phyloP scores from a whole-genome alignment of 53 echinoderm and acorn worm genomes.

The Patiria pectinifera region DNA sequence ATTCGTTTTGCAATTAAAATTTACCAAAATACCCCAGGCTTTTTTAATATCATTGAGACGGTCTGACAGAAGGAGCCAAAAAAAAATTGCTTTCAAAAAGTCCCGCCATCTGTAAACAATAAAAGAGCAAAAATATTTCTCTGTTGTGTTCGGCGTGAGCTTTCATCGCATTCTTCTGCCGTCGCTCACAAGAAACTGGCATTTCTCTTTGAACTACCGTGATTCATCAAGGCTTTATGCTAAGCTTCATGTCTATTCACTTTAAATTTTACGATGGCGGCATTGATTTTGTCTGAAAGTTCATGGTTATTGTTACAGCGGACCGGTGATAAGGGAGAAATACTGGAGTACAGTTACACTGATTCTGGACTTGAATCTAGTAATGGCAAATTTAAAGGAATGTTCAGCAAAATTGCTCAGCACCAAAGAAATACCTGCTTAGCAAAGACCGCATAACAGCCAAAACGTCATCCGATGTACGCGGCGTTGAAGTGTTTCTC shows the following conservation, averaged over 20 bases:
- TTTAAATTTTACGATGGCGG: neutral
- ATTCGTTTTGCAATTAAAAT: slow-evolving; percentile 57
- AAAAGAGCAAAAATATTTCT: neutral
- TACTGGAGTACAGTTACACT: too few relatives aligned
- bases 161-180: neutral
- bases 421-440: too few relatives aligned
- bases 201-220: neutral
- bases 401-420: too few relatives aligned
- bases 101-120: slow-evolving; percentile 39
- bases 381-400: too few relatives aligned
- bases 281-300: neutral
- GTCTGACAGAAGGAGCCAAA: neutral
- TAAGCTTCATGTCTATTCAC: neutral
- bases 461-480: too few relatives aligned
- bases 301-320: neutral
- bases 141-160: neutral
- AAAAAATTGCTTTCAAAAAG: slow-evolving; percentile 11
- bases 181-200: neutral
- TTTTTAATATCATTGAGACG: slow-evolving; percentile 45
- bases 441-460: too few relatives aligned
- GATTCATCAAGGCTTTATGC: neutral
- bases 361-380: too few relatives aligned
- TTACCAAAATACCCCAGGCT: slow-evolving; percentile 16
- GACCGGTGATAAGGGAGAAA: too few relatives aligned
- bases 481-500: too few relatives aligned